These are phyloP conservation scores for Blomia tropicalis DNA, from an alignment of 2,888 invertebrate species.

Conservation along the genomic window DNA sequence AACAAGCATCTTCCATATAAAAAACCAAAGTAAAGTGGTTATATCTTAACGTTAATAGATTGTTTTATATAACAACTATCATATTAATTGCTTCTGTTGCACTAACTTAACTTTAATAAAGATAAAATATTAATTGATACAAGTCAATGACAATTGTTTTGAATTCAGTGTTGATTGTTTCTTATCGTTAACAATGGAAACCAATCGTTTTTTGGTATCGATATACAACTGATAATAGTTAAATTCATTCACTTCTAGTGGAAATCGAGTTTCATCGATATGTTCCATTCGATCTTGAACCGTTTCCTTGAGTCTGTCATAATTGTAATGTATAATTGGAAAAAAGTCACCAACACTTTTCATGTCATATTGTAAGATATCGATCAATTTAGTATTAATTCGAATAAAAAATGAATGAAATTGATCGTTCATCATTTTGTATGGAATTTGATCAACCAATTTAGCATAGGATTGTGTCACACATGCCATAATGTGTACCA, in stretches of 20 bases:
- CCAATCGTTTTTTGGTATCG: not conserved
- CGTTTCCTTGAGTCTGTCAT: too few relatives aligned
- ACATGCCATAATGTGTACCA: not conserved
- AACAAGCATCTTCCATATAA: too few relatives aligned
- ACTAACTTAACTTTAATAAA: too few relatives aligned
- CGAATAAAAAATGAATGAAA: not conserved
- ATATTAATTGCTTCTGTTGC: too few relatives aligned
- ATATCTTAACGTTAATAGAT: too few relatives aligned
- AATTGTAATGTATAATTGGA: not conserved
- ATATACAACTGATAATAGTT: not conserved
- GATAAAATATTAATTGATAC: too few relatives aligned
- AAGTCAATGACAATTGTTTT: too few relatives aligned
- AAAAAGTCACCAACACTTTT: not conserved
- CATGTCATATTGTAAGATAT: slow-evolving; percentile 1
- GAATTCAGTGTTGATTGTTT: too few relatives aligned
- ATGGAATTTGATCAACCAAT: not conserved
- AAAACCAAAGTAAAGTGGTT: too few relatives aligned
- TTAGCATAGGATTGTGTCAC: not conserved
- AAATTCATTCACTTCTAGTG: not conserved
- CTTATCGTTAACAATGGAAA: too few relatives aligned
- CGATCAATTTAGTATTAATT: not conserved
- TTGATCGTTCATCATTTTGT: not conserved
- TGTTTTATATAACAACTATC: too few relatives aligned
- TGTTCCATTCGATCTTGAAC: not conserved
- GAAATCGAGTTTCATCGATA: not conserved